phyloP scores from a whole-genome alignment of 2,888 invertebrate genomes.

The Parasteatoda lunata region DNA sequence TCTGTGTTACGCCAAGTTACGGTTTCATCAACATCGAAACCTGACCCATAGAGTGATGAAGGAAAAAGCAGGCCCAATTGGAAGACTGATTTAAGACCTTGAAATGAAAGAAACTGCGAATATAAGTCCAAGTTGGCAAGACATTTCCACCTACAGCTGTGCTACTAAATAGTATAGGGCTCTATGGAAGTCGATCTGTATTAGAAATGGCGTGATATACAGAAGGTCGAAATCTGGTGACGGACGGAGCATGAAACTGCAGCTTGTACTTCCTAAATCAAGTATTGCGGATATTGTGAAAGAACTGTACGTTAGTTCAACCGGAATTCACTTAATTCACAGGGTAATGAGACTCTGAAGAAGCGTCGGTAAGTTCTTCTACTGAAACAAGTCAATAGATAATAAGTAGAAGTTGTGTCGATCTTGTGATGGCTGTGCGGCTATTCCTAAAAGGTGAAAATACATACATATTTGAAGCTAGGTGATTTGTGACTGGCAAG shows the following conservation, averaged over 20 bases:
- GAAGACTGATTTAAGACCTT: too few relatives aligned
- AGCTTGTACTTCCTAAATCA: not conserved
- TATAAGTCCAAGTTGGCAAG: not conserved
- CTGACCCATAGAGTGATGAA: not conserved
- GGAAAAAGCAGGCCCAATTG: not conserved
- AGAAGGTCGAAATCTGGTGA: not conserved
- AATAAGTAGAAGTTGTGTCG: not conserved
- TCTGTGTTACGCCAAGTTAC: not conserved
- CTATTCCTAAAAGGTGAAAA: too few relatives aligned
- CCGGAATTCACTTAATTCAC: not conserved
- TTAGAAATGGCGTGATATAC: not conserved
- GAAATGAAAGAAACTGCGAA: not conserved
- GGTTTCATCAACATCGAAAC: not conserved
- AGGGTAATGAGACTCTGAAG: not conserved
- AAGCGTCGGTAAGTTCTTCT: not conserved
- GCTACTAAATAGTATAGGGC: not conserved
- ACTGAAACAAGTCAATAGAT: not conserved
- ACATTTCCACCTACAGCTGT: not conserved
- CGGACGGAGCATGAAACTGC: not conserved
- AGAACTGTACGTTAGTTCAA: not conserved
- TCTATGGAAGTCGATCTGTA: not conserved
- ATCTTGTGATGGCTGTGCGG: not conserved
- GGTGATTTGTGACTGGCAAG: too few relatives aligned
- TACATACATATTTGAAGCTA: too few relatives aligned
- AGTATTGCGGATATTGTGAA: not conserved